phyloP scores from a whole-genome alignment of 1,140 invertebrate species.

The Patella vulgata region DNA sequence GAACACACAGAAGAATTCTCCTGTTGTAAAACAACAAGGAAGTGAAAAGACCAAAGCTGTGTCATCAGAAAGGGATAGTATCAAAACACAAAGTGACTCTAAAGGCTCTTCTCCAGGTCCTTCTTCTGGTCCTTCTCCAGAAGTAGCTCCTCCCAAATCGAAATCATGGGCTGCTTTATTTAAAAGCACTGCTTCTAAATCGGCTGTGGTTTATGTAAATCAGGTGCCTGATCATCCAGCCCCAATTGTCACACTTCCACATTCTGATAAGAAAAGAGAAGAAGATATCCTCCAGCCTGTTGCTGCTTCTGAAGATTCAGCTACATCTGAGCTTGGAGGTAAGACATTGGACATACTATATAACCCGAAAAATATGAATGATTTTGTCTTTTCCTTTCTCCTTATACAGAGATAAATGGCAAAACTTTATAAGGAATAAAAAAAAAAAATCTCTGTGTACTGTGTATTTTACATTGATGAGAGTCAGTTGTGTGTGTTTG shows the following conservation, averaged over 20 bases:
- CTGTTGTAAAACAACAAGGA: no score
- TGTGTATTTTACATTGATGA: no score
- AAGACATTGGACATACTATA: slow-evolving; percentile 4
- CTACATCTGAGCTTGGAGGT: slow-evolving; percentile 18
- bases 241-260: not conserved
- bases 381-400: not conserved
- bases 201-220: not conserved
- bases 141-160: not conserved
- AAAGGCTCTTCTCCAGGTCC: no score
- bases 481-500: no score
- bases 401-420: not conserved
- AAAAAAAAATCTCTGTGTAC: no score
- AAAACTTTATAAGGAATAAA: no score
- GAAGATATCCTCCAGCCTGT: slow-evolving; percentile 6
- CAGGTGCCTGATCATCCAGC: not conserved
- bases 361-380: not conserved
- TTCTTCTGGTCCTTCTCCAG: not conserved
- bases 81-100: no score
- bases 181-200: slow-evolving; percentile 3
- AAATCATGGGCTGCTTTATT: slow-evolving; percentile 28
- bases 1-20: no score
- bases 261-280: not conserved
- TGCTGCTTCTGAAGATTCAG: slow-evolving; percentile 5
- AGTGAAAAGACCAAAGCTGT: no score
- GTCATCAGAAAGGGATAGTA: no score